A percentile compares a stretch with the other conserved stretches of the same genome.
These are phyloP conservation scores for Auanema freiburgensis DNA, from an alignment of 2,888 invertebrate species.

Conservation along the genomic window DNA sequence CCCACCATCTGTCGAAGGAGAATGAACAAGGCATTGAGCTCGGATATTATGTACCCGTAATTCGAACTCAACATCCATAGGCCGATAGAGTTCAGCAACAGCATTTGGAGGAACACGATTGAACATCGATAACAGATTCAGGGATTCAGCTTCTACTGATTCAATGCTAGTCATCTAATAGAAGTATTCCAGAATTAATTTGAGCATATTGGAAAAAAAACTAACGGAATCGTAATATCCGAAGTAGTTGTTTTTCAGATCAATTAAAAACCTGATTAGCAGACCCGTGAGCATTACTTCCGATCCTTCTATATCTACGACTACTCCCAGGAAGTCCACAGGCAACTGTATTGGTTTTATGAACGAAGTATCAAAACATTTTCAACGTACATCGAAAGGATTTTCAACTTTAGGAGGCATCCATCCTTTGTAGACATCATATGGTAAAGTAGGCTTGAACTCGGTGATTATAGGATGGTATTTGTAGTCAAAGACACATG, in stretches of 20 bases:
- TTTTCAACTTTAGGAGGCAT: constrained; percentile 28
- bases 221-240: constrained; percentile 81
- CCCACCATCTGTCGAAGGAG: constrained; percentile 26
- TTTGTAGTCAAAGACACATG: constrained; percentile 42
- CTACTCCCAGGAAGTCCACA: constrained; percentile 86
- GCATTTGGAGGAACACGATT: constrained; percentile 23
- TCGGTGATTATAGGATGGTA: constrained; percentile 46
- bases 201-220: too few species aligned
- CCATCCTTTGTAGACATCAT: constrained; percentile 21
- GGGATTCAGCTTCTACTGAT: background rate
- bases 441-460: constrained; percentile 34
- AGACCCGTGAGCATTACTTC: constrained; percentile 88
- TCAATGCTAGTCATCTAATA: constrained; percentile 1
- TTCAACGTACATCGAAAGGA: constrained; percentile 35
- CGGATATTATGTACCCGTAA: constrained; percentile 83
- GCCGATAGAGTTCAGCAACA: constrained; percentile 44
- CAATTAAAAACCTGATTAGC: constrained; percentile 74
- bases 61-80: constrained; percentile 46
- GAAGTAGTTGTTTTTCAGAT: constrained; percentile 84
- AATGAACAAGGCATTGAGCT: constrained; percentile 72
- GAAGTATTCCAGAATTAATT: background rate
- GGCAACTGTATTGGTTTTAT: constrained; percentile 75
- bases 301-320: constrained; percentile 91
- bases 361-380: too few species aligned
- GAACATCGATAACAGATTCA: constrained; percentile 19